These are phyloP conservation scores for Pocillopora grandis DNA, from an alignment of 92 coral and sea anemone genomes.

Conservation along the genomic window DNA sequence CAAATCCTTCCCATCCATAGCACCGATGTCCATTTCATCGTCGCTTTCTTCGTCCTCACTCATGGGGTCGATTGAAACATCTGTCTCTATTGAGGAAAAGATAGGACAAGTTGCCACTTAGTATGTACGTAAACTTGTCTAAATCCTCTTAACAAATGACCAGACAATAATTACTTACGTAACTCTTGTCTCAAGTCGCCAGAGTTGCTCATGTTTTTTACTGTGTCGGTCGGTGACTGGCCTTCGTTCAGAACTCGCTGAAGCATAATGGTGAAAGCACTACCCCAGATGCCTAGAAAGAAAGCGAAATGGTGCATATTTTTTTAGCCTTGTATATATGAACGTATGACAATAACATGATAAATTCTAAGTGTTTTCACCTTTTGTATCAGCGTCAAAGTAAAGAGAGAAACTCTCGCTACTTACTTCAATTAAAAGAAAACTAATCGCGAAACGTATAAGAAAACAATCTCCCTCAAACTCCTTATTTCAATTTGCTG, in stretches of 20 bases:
- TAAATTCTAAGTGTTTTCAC: no score
- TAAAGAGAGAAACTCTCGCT: no score
- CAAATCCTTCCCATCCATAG: neutral
- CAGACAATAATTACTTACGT: conserved; percentile 2
- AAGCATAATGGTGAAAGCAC: conserved; percentile 74
- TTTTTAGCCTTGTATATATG: no score
- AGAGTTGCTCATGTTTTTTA: conserved; percentile 19
- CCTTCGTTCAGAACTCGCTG: conserved; percentile 63
- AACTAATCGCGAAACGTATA: no score
- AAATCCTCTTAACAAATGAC: neutral
- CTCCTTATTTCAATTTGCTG: no score
- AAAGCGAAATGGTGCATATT: neutral
- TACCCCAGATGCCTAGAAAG: conserved; percentile 75
- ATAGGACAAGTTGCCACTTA: no score
- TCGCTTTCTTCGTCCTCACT: conserved; percentile 47
- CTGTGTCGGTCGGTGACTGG: neutral
- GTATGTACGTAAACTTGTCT: no score
- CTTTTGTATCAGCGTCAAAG: no score
- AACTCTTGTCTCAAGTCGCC: conserved; percentile 26
- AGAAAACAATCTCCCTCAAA: no score
- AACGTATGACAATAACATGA: no score
- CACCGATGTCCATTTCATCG: conserved; percentile 21
- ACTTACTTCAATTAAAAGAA: no score
- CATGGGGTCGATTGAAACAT: neutral
- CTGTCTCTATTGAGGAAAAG: no score